Conservation (phyloP, 2,797 vertebrate species). For the Channallabes apus region DNA sequence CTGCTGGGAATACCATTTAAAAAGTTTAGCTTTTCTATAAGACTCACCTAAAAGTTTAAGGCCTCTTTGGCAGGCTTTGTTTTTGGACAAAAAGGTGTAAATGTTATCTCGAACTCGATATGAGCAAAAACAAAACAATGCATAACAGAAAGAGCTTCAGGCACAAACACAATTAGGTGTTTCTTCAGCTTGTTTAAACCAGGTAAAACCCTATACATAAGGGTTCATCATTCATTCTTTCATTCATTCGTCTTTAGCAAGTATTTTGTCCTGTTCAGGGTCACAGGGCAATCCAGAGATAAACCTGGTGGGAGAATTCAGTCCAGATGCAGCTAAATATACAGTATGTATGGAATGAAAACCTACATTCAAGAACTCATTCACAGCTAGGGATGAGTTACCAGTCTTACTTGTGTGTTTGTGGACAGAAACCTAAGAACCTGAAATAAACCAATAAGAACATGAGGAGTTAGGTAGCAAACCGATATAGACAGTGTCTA, state of each 20-base stretch:
- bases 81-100: neutral
- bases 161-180: neutral
- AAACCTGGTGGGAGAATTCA: neutral
- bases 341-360: neutral
- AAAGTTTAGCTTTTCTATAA: slow-evolving; percentile 46
- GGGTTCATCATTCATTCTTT: neutral
- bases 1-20: slow-evolving; percentile 35
- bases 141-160: neutral
- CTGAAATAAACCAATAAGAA: neutral
- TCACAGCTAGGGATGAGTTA: neutral
- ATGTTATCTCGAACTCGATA: neutral
- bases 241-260: neutral
- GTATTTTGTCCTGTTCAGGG: neutral
- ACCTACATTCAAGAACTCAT: neutral
- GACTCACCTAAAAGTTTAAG: neutral
- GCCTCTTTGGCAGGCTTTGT: neutral
- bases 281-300: neutral
- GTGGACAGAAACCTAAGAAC: neutral
- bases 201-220: neutral
- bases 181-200: neutral
- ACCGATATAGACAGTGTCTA: neutral
- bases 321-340: neutral
- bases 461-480: neutral
- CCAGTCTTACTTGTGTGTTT: neutral
- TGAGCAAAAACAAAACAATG: neutral